These are phyloP conservation scores for Saguinus imperator DNA, from an alignment of 2,113 vertebrate genomes.

Conservation along the genomic window DNA sequence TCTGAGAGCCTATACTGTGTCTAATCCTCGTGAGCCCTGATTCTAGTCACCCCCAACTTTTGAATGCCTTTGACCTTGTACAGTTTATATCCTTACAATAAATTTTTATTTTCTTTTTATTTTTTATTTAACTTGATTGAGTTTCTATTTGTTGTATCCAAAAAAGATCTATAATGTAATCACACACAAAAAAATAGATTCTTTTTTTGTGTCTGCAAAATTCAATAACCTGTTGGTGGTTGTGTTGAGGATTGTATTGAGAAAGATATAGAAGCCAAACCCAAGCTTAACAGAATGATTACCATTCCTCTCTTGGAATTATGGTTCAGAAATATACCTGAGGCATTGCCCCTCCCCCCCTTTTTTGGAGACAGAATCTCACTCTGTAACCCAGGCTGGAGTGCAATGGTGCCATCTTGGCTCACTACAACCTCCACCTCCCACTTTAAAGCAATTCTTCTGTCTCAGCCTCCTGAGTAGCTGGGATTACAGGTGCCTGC, in stretches of 20 bases:
- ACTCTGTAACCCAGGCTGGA: no score
- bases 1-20: background rate
- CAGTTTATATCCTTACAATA: background rate
- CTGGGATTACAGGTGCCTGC: no score
- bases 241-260: background rate
- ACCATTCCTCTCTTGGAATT: background rate
- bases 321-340: background rate
- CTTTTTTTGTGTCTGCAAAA: constrained; percentile 3
- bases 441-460: no score
- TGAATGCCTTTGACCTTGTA: background rate
- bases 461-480: no score
- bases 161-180: background rate
- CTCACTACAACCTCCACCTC: no score
- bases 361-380: background rate
- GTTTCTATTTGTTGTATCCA: background rate
- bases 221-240: background rate
- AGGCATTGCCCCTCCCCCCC: background rate
- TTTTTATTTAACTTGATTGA: background rate
- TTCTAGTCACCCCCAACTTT: background rate
- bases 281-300: background rate
- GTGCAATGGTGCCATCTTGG: no score
- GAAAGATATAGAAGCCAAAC: background rate
- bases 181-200: background rate
- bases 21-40: background rate
- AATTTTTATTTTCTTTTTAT: background rate